Conservation (phyloP, 2,113 vertebrate species). For the Podiceps cristatus region DNA sequence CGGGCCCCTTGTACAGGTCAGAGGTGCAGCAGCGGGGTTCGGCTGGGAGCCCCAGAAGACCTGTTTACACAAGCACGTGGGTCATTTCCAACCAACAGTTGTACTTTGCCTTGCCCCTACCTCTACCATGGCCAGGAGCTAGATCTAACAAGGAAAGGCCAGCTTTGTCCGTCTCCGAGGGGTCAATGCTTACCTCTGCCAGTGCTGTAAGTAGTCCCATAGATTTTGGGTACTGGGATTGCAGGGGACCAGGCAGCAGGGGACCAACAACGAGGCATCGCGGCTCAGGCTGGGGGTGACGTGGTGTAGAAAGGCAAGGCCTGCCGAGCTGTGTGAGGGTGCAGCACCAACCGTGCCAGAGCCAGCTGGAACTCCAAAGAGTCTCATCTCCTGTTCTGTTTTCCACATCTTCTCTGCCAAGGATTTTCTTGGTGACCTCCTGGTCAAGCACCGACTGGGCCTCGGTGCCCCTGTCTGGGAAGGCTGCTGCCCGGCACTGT, state of each 20-base stretch:
- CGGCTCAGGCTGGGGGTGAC: background rate
- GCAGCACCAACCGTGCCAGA: background rate
- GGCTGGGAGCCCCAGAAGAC: background rate
- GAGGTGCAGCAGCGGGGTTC: background rate
- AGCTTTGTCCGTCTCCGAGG: background rate
- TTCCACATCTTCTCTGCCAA: background rate
- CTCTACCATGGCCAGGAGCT: background rate
- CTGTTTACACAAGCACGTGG: background rate
- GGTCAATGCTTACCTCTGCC: background rate
- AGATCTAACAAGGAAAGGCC: background rate
- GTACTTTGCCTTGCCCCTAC: rapidly evolving
- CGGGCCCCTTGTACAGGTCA: background rate
- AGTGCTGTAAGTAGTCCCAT: background rate
- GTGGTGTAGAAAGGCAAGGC: background rate
- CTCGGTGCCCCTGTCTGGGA: background rate
- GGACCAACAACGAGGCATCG: background rate
- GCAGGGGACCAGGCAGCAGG: background rate
- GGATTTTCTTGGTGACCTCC: background rate
- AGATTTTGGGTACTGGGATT: background rate
- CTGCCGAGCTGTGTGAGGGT: background rate
- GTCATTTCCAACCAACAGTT: background rate
- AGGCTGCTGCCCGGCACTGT: background rate
- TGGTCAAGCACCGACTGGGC: background rate
- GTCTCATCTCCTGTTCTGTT: background rate
- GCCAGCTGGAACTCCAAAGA: background rate